Base-by-base conservation (phyloP, 2,113 vertebrate genomes). In the rat (Rattus norvegicus) region DNA sequence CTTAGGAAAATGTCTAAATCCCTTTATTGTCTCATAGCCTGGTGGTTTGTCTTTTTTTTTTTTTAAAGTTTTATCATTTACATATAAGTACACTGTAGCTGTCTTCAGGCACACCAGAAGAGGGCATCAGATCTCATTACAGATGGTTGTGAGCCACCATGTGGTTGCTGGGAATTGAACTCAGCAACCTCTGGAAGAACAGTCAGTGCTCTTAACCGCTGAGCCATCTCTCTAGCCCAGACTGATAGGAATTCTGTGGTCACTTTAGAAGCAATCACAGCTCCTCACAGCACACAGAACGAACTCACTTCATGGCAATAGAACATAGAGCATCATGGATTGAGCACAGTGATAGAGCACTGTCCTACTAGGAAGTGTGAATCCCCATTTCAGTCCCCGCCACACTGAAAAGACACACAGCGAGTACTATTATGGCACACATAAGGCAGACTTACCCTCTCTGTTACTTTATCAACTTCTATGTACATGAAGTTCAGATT, bases 401-500 rank as follows among this genome's bases (percentile, higher is more conserved):
- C 87, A 89, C 24, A 39, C 0, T 89, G 52, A 30, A 73, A 59
- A 88, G 49, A 43, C 14, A 59, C 7, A 30, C 8, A 89, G 22
- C 8, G 69, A 49, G 16, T 0, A 91, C 65, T 0, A 93, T 52
- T 0, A 54, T 0, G 4, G 70, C 20, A 59, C 3, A 61, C 2
- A 24, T 69, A 91, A 49, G 91, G 43, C 20, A 91, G 17, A 98
- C 99, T 98, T 98, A 99, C 99, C 99, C 99, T 99, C 98, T 99
- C 99, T 4, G 99, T 99, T 95, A 99, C 99, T 99, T 99, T 99
- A 98, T 99, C 99, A 95, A 99, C 99, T 99, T 99, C 99, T 98
- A 99, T 99, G 98, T 99, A 99, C 98, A 99, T 99, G 97, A 99
- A 99, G 99, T 99, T 99, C 97, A 99, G 98, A 97, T 99, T 99